Conservation (phyloP, 2,113 vertebrate genomes). For the Ceuthmochares aereus region DNA sequence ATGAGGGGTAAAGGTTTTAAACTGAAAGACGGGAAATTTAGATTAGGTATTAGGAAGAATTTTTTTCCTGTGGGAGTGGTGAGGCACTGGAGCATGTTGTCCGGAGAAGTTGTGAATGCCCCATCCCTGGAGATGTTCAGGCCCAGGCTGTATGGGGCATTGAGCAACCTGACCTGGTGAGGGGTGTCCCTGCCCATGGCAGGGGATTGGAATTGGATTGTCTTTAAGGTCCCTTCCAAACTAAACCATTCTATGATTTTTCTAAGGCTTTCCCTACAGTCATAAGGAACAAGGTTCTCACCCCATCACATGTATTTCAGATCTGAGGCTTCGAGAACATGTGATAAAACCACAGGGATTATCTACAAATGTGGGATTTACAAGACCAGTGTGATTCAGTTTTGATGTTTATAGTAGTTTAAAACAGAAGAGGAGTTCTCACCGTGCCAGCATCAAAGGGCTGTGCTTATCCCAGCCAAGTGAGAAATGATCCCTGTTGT, state of each 20-base stretch:
- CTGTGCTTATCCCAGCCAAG: neutral
- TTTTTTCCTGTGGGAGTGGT: too few species aligned
- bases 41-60: too few species aligned
- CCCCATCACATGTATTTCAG: neutral
- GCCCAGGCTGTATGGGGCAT: too few species aligned
- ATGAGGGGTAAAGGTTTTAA: too few species aligned
- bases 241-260: neutral
- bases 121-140: too few species aligned
- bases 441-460: neutral
- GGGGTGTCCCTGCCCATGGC: too few species aligned
- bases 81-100: too few species aligned
- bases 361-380: neutral
- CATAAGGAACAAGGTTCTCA: neutral
- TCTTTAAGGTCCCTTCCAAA: too few species aligned
- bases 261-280: neutral
- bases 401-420: fast-evolving
- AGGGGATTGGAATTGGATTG: too few species aligned
- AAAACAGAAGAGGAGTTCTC: neutral
- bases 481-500: neutral
- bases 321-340: neutral
- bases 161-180: too few species aligned
- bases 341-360: neutral
- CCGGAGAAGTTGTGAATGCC: too few species aligned
- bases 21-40: too few species aligned
- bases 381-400: neutral